Percentiles rank a stretch among this genome's conserved stretches.
Evolutionary conservation across 2,888 invertebrate species (phyloP).

Genomic region (Pandemis corylana): DNA sequence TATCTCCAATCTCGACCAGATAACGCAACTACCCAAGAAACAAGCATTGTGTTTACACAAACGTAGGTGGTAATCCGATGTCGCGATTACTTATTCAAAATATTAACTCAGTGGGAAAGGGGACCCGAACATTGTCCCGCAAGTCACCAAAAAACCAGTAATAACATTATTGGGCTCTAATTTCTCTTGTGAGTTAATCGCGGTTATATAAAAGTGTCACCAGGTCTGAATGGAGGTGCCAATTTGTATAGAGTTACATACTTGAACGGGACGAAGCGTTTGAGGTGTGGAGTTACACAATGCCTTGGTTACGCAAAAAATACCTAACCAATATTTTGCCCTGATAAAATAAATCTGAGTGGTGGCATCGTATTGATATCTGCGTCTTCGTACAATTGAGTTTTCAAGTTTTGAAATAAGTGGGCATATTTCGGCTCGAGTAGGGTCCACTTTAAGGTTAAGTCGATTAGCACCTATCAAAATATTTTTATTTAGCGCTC

Average conservation of each 20-base stretch:
- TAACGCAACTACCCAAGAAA: slow-evolving; percentile 72
- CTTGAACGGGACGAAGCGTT: slow-evolving; percentile 64
- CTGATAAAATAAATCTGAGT: slow-evolving; percentile 60
- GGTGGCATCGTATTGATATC: slow-evolving; percentile 19
- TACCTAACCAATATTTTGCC: slow-evolving; percentile 52
- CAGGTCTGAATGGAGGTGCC: slow-evolving; percentile 74
- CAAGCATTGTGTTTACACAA: slow-evolving; percentile 84
- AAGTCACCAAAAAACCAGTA: slow-evolving; percentile 59
- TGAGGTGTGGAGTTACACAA: slow-evolving; percentile 70
- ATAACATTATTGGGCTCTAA: slow-evolving; percentile 85
- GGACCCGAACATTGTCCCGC: slow-evolving; percentile 55
- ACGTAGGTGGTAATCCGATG: slow-evolving; percentile 82
- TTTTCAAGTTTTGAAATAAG: slow-evolving; percentile 23
- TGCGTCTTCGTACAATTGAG: slow-evolving; percentile 29
- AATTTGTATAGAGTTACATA: slow-evolving; percentile 78
- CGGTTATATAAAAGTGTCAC: slow-evolving; percentile 82
- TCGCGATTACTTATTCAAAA: slow-evolving; percentile 62
- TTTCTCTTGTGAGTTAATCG: slow-evolving; percentile 83
- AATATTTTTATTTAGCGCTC: slow-evolving; percentile 15
- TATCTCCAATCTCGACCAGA: slow-evolving; percentile 69
- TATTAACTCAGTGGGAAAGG: slow-evolving; percentile 65
- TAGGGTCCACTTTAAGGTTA: slow-evolving; percentile 27
- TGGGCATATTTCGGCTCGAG: slow-evolving; percentile 36
- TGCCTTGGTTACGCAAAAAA: slow-evolving; percentile 61
- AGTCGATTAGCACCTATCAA: slow-evolving; percentile 24